Conservation (phyloP, 2,888 invertebrate species). For the Atherix ibis region DNA sequence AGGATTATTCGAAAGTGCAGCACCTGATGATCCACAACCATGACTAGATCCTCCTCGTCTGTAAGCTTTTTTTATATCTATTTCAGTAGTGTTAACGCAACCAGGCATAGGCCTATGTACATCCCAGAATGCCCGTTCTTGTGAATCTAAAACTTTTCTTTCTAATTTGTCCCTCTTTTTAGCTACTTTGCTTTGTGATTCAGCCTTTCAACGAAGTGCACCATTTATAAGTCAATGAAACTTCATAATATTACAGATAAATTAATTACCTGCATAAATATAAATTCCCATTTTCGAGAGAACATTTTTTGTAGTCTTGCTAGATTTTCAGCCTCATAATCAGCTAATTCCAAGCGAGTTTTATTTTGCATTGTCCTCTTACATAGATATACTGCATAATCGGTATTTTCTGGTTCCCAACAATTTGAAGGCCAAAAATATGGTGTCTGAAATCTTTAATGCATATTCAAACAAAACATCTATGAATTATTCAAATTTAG, state of each 20-base stretch:
- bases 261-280: constrained; percentile 80
- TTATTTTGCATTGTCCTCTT: constrained; percentile 99
- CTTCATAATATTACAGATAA: not conserved
- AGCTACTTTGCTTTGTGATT: constrained; percentile 70
- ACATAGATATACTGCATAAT: constrained; percentile 98
- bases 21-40: constrained; percentile 32
- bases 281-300: constrained; percentile 98
- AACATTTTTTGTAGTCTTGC: constrained; percentile 98
- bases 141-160: constrained; percentile 94
- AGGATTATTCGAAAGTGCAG: constrained; percentile 31
- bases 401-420: constrained; percentile 98
- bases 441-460: constrained; percentile 75
- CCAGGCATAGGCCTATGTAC: constrained; percentile 98
- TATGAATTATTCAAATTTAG: not conserved
- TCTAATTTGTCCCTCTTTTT: constrained; percentile 97
- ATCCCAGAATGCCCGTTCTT: constrained; percentile 99
- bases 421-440: constrained; percentile 99
- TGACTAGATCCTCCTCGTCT: constrained; percentile 36
- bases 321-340: constrained; percentile 96
- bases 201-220: constrained; percentile 25
- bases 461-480: not conserved
- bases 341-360: constrained; percentile 88
- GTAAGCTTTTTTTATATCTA: constrained; percentile 93
- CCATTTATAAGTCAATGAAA: too few relatives aligned
- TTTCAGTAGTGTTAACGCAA: constrained; percentile 95